A percentile compares a stretch with the other conserved stretches of the same genome.
Conservation (phyloP, 1,140 invertebrate species). For the Listronotus oregonensis region DNA sequence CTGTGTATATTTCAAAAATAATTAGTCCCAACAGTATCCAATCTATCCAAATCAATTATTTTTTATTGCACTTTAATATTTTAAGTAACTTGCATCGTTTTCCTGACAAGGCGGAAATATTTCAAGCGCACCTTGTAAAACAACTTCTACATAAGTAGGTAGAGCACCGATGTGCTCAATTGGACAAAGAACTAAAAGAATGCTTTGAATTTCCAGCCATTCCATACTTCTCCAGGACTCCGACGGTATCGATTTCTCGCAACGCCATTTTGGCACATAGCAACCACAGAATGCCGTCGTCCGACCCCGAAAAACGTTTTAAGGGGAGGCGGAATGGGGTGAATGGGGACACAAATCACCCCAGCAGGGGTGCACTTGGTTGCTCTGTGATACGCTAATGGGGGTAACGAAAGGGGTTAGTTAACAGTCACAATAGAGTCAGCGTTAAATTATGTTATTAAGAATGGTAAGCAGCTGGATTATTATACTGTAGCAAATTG, state of each 20-base stretch:
- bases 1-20: too few relatives aligned
- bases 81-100: too few relatives aligned
- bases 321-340: conserved; percentile 24
- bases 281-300: conserved; percentile 31
- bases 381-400: conserved; percentile 22
- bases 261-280: conserved; percentile 37
- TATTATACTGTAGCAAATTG: neutral
- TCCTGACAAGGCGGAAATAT: too few relatives aligned
- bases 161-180: too few relatives aligned
- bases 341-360: conserved; percentile 24
- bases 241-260: conserved; percentile 33
- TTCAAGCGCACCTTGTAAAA: too few relatives aligned
- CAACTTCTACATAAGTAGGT: too few relatives aligned
- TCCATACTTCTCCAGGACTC: conserved; percentile 10
- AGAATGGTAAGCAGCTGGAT: neutral
- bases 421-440: conserved; percentile 24
- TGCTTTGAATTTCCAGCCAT: conserved; percentile 9
- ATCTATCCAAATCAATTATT: too few relatives aligned
- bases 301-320: conserved; percentile 31
- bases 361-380: conserved; percentile 31
- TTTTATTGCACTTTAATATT: too few relatives aligned
- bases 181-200: conserved; percentile 18
- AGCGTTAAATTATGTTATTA: conserved; percentile 27
- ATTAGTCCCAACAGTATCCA: too few relatives aligned
- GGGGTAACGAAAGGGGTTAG: conserved; percentile 20